Base-by-base conservation (phyloP, 1,140 invertebrate species). In the Drosophila fuyamai region DNA sequence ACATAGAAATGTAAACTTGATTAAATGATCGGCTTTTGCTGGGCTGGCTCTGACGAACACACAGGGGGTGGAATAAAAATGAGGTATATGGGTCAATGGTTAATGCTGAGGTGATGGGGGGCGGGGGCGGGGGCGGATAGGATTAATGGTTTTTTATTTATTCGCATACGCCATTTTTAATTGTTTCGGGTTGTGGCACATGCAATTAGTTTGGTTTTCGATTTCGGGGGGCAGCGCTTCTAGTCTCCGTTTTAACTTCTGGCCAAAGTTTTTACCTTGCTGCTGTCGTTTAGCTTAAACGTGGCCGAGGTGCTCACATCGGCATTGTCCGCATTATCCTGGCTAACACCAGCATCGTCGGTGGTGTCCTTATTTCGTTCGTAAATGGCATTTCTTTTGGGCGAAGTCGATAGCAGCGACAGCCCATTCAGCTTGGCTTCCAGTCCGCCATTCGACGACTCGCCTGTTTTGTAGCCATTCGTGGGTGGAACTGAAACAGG, bases 1-100 rank as follows among this genome's bases (percentile, higher is more conserved):
- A 89, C 86, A 90, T 81, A 89, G 67, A 89, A 78, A 82, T 79
- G 77, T 68, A 62, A 62, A 83, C 55, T 74, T 57, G 76, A 80
- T 79, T 81, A 85, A 59, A 78, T 85, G 77, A 50, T 62, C 60
- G 43, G 60, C 35, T 23, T 59, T 56, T 32, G 41, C 27, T 13
- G 38, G 55, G 29, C 48, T n/a, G 44, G 32, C 70, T 55, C 70
- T 55, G 40, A 58, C 59, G 56, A 67, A 63, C 55, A 46, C n/a
- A 71, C 50, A 59, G 56, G 40, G 6, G 36, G 36, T 35, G 41
- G 40, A 51, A 35, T 16, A 29, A 48, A 27, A 54, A 32, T 47
- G 27, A 51, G 38, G 16, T 38, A 29, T 3, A 38, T 35, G 44
- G 27, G 46, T 50, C 13, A 47, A 8, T 61, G 46, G 16, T 65